Evolutionary conservation across 2,888 invertebrate species (phyloP), one percentile per base, ranked within the genome.

Genomic region (Drosophila villosipedis): DNA sequence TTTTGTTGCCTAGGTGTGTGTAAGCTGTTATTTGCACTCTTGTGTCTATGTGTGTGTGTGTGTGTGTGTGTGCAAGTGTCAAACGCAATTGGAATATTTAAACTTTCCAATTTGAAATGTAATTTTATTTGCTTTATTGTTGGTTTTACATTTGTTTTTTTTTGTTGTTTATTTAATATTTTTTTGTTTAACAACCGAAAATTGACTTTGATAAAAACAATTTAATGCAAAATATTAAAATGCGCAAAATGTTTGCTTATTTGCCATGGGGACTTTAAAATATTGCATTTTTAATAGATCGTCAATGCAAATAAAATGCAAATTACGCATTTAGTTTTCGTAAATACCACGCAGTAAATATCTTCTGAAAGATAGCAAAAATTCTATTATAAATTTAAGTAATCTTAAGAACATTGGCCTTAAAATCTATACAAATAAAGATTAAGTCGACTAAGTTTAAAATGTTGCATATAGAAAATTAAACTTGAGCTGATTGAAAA

Each of bases 71-170:
- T 47, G 43, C 31, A 71, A 71, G 49, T 70, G 82, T 65, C 73
- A 75, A 85, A 85, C 89, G 90, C 90, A 76, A 78, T 78, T 75
- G 78, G 85, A 85, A 85, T 85, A 73, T 75, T 78, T 71, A 87
- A 87, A 84, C 71, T 76, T 84, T 77, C 67, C 55, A 78, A 84
- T 84, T 85, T 72, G 58, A 80, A 85, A 85, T 76, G 70, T 68
- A 66, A 83, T 83, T 80, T 85, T 75, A 72, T 78, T 68, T 69
- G 49, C 53, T 10, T 6, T 31, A 10, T 63, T 65, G 47, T 68
- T 37, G 14, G 12, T n/a, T n/a, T 30, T 10, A 12, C 43, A 22
- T 61, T 30, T 28, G 28, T 30, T 30, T 54, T 66, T 47, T 4
- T 50, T 35, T n/a, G n/a, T 53, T 16, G 12, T 37, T 49, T 50